Evolutionary conservation across 2,797 vertebrate genomes (phyloP), one percentile per base, ranked within the genome.

Genomic region (Phrynocephalus vlangalii): DNA sequence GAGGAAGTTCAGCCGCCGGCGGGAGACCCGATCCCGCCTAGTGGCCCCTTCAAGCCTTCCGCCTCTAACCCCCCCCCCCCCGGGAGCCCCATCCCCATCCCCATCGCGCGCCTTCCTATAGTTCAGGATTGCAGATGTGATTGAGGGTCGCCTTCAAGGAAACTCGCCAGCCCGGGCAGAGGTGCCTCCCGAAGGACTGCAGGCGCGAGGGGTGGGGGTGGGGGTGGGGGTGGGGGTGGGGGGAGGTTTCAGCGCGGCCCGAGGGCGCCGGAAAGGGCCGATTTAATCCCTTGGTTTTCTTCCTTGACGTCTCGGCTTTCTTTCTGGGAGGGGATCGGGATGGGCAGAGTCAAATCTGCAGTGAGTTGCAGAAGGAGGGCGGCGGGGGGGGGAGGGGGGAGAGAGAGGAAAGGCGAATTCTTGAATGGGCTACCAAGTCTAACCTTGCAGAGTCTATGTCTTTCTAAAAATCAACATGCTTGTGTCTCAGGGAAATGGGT

Each of bases 1-100:
- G 38, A 52, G 86, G 86, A 87, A 87, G 86, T 87, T 76, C 70
- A 52, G 38, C 1, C 16, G 30, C 22, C 30, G 30, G 50, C 8
- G 22, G 28, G 48, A 16, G 48, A 38, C 48, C 76, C 38, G n/a
- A 71, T 52, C 4, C 60, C n/a, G 38, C 75, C 83, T 4, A 22
- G 83, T 52, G 6, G 22, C 52, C 38, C 38, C 38, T 30, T 52
- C 26, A 16, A 8, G 20, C 73, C 73, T n/a, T 67, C 33, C 5
- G 33, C 63, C 1, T 33, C 33, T 33, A 33, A 33, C 38, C 38
- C 38, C 38, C 24, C 15, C 4, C 67, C 18, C 20, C 5, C 7
- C 67, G 76, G 52, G 2, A 56, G 52, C 52, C 52, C 52, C 9
- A 56, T 1, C 13, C 52, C 52, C 9, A 10, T 7, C 33, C 33